A percentile compares a stretch with the other conserved stretches of the same genome.
phyloP scores from a whole-genome alignment of 2,113 vertebrate species.

The Morone chrysops region DNA sequence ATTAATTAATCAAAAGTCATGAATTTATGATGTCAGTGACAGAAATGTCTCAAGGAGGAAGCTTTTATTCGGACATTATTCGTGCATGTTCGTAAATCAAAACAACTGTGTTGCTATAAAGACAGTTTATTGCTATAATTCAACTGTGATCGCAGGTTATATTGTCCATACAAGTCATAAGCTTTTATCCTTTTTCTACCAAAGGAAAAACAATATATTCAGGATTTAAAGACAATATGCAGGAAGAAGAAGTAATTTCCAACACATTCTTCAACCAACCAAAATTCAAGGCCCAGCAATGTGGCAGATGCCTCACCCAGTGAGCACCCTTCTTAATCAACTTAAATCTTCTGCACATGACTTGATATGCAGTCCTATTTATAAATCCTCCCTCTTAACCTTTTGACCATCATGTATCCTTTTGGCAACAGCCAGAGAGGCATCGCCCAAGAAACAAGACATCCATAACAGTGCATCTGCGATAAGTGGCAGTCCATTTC shows the following conservation, averaged over 20 bases:
- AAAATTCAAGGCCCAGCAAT: background rate
- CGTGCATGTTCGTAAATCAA: background rate
- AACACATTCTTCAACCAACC: too few relatives aligned
- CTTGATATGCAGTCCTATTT: constrained; percentile 53
- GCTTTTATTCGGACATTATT: background rate
- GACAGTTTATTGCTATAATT: too few relatives aligned
- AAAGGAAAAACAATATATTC: background rate
- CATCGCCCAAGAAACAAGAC: constrained; percentile 57
- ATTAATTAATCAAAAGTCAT: background rate
- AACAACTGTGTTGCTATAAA: background rate
- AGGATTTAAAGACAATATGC: background rate
- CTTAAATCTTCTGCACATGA: constrained; percentile 23
- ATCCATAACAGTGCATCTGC: constrained; percentile 66
- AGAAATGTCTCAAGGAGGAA: background rate
- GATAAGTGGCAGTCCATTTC: constrained; percentile 79
- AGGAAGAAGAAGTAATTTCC: background rate
- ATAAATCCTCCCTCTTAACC: constrained; percentile 50
- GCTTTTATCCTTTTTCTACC: background rate
- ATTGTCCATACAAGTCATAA: too few relatives aligned
- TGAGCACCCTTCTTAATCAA: constrained; percentile 31
- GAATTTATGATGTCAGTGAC: background rate
- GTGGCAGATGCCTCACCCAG: background rate
- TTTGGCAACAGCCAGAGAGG: constrained; percentile 38
- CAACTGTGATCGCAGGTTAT: too few relatives aligned
- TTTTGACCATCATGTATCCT: constrained; percentile 43